phyloP scores from a whole-genome alignment of 2,797 vertebrate genomes.

The Gambelia wislizenii region DNA sequence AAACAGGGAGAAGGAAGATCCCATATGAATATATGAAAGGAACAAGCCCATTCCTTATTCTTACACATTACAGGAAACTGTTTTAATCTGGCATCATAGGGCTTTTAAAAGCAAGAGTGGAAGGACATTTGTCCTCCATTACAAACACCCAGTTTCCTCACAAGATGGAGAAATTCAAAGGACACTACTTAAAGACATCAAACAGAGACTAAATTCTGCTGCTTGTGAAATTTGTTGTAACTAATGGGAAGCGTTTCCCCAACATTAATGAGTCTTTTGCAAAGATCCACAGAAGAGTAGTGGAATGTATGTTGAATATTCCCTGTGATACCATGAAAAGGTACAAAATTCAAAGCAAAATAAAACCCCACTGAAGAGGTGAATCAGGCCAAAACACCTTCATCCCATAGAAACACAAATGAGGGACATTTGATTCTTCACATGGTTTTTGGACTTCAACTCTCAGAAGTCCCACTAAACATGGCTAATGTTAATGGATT shows the following conservation, averaged over 20 bases:
- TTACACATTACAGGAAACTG: not conserved
- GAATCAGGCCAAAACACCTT: not conserved
- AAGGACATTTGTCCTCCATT: not conserved
- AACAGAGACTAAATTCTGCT: conserved; percentile 4
- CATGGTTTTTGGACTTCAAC: not conserved
- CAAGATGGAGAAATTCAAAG: not conserved
- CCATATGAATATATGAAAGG: not conserved
- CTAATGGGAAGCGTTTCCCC: not conserved
- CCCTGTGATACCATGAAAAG: not conserved
- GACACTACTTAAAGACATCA: not conserved
- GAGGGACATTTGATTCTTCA: not conserved
- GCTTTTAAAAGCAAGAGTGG: not conserved
- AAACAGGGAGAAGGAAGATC: not conserved
- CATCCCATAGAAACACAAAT: not conserved
- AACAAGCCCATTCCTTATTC: not conserved
- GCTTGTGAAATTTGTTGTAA: not conserved
- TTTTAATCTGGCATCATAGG: conserved; percentile 10
- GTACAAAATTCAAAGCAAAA: not conserved
- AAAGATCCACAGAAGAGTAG: not conserved
- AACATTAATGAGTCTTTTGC: conserved; percentile 12
- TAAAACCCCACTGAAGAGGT: not conserved
- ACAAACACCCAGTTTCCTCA: not conserved
- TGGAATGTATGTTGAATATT: not conserved
- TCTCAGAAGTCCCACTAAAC: not conserved
- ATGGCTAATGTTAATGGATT: not conserved